Conservation (phyloP, 2,113 vertebrate genomes). For the Alaudala cheleensis region DNA sequence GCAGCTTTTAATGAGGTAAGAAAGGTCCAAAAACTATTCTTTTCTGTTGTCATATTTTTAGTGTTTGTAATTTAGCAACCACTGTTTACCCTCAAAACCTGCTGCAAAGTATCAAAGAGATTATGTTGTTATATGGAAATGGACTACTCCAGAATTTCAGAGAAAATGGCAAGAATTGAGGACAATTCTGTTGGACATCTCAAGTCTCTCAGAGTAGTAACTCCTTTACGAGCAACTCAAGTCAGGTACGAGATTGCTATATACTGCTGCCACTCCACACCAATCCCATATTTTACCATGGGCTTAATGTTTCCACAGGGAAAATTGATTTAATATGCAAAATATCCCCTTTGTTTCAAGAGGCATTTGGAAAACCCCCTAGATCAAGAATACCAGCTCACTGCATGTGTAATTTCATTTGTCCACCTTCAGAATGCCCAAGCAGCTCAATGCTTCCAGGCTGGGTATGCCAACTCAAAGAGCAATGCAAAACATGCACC, state of each 20-base stretch:
- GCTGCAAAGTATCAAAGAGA: not conserved
- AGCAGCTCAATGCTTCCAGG: not conserved
- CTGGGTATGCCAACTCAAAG: not conserved
- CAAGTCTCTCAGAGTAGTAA: not conserved
- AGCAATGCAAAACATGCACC: not conserved
- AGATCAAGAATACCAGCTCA: not conserved
- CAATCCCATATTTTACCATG: not conserved
- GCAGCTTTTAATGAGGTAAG: slow-evolving; percentile 22
- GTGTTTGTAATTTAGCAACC: not conserved
- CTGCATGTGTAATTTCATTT: not conserved
- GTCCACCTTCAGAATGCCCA: not conserved
- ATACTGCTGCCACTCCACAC: not conserved
- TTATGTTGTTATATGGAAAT: not conserved
- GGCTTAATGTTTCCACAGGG: not conserved
- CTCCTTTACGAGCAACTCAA: not conserved
- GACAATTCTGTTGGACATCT: not conserved
- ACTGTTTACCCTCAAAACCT: not conserved
- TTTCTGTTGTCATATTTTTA: not conserved
- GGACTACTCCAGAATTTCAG: not conserved
- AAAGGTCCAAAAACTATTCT: not conserved
- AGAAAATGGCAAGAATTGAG: not conserved
- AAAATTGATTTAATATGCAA: not conserved
- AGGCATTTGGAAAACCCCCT: not conserved
- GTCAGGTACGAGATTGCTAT: not conserved
- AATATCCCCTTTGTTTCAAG: not conserved